Evolutionary conservation across 2,888 invertebrate species (phyloP).

Genomic region (Drosophila siamana): DNA sequence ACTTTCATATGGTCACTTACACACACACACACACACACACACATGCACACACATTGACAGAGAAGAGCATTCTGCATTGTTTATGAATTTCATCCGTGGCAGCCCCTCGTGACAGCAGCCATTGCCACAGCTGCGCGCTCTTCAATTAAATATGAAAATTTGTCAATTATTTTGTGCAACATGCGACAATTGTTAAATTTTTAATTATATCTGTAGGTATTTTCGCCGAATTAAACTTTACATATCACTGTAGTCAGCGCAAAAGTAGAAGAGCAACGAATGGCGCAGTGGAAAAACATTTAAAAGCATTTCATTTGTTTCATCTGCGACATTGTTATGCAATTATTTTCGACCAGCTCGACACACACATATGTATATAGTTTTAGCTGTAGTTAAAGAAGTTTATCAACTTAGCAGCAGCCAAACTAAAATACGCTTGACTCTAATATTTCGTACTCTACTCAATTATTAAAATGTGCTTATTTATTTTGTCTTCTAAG

Average conservation of each 20-base stretch:
- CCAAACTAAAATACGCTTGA: too few relatives aligned
- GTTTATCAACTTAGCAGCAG: too few relatives aligned
- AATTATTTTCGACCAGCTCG: too few relatives aligned
- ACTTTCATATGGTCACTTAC: conserved; percentile 45
- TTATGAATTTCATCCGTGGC: conserved; percentile 69
- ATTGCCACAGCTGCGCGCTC: conserved; percentile 69
- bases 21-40: conserved; percentile 25
- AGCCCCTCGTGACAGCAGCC: conserved; percentile 70
- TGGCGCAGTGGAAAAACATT: neutral
- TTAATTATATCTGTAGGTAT: conserved; percentile 69
- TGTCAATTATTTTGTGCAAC: conserved; percentile 81
- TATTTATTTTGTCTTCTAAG: too few relatives aligned
- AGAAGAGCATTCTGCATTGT: conserved; percentile 61
- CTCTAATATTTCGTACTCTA: too few relatives aligned
- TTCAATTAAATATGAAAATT: conserved; percentile 82
- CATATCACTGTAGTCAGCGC: conserved; percentile 23
- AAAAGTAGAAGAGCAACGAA: neutral
- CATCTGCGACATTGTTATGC: too few relatives aligned
- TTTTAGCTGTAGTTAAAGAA: too few relatives aligned
- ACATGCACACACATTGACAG: conserved; percentile 25
- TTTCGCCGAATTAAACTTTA: conserved; percentile 55
- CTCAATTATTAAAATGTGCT: too few relatives aligned
- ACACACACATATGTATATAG: too few relatives aligned
- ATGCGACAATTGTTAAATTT: conserved; percentile 81
- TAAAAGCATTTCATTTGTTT: neutral